Conservation (phyloP, 1,140 invertebrate genomes). For the Zaprionus gabonicus region DNA sequence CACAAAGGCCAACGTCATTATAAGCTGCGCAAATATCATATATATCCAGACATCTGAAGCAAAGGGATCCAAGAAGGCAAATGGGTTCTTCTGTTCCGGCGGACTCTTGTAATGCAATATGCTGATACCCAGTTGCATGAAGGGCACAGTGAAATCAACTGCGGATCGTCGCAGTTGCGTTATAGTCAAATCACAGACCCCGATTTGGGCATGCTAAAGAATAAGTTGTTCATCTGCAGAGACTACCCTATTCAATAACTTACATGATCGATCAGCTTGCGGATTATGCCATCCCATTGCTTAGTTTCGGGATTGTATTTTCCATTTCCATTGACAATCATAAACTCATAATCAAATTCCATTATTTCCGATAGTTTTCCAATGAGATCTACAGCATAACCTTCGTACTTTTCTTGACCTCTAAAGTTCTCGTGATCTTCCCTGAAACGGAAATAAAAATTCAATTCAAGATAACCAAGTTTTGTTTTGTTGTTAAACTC, state of each 20-base stretch:
- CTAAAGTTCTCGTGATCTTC: constrained; percentile 72
- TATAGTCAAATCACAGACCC: constrained; percentile 95
- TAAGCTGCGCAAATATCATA: constrained; percentile 96
- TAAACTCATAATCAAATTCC: constrained; percentile 91
- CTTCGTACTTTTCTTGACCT: constrained; percentile 87
- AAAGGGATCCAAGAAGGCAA: constrained; percentile 96
- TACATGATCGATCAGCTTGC: constrained; percentile 91
- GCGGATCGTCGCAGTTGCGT: constrained; percentile 92
- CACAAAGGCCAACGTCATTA: constrained; percentile 95
- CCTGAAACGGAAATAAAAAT: constrained; percentile 20
- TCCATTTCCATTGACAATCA: constrained; percentile 89
- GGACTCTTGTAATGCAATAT: constrained; percentile 95
- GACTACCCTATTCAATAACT: constrained; percentile 56
- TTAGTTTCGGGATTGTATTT: constrained; percentile 88
- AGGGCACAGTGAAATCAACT: constrained; percentile 96
- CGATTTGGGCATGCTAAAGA: constrained; percentile 92
- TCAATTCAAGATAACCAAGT: not conserved
- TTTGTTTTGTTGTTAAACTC: not conserved
- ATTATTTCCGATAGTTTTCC: constrained; percentile 88
- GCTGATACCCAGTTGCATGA: constrained; percentile 95
- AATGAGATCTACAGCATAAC: constrained; percentile 92
- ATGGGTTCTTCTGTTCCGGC: constrained; percentile 94
- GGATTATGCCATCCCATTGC: constrained; percentile 94
- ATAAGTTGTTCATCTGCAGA: not conserved
- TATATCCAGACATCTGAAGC: constrained; percentile 97